Base-by-base conservation (phyloP, 2,888 invertebrate species). In the Oscheius onirici region DNA sequence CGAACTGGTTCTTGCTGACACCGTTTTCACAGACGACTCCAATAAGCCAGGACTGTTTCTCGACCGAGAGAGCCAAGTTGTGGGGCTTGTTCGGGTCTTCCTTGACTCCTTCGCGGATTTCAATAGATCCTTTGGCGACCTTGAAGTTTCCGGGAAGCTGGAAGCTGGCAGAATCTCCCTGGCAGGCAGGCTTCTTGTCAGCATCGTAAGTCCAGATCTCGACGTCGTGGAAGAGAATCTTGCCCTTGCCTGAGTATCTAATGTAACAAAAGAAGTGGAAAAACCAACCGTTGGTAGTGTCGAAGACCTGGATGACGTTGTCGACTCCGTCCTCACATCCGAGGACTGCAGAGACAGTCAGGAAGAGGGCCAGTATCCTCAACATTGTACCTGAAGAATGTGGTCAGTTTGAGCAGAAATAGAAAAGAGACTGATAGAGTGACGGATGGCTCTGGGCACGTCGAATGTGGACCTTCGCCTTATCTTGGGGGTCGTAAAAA, bases 11-110 rank as follows among this genome's bases (percentile, higher is more conserved):
- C 71, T 79, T 75, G 57, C 81, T 81, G 34, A 78, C 74, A 67
- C 84, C 84, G 40, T 79, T 81, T 63, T 79, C 79, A 61, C 84
- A 84, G 49, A 84, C 81, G 66, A 76, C 77, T 69, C 84, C 84
- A 46, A 84, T 80, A 69, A 84, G 72, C 76, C 79, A 81, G 13
- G 78, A 78, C 75, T 84, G 81, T 60, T 84, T 84, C 71, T 84
- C 84, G 49, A 81, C 78, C 41, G 80, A 80, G 40, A 84, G 66
- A 10, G 74, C 76, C 55, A 84, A 57, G 41, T 78, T 71, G 51
- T 83, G 71, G 3, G 54, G 40, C 54, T 70, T 70, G 24, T 17
- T 26, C 3, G 66, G 41, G 10, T 74, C 68, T n/a, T 76, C 77
- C n/a, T 73, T 80, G 34, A 82, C 63, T 22, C 76, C 65, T 54